Base-by-base conservation (phyloP, 2,797 vertebrate species). In the Cyprinella venusta region DNA sequence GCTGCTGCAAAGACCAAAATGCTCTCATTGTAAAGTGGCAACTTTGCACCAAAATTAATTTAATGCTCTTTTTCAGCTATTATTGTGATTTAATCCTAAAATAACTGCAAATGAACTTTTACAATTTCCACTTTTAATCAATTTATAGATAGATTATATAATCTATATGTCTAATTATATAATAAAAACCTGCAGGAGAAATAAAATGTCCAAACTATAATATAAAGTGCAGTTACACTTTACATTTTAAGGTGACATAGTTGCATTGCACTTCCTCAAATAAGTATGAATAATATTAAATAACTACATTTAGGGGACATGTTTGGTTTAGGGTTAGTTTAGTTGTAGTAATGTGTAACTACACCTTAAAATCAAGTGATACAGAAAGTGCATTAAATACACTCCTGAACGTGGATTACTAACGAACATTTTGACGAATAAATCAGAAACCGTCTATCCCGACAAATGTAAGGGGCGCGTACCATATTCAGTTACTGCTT, bases 401-500 rank as follows among this genome's bases (percentile, higher is more conserved):
- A 33, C 19, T 21, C 40, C 6, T 13, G 1, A 48, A 50, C 9
- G 48, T 15, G 8, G 19, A 77, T 13, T 6, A 33, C 24, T 77
- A 30, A 48, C 9, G 30, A 59, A 42, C 6, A 8, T 15, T 45
- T 16, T 0, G 7, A 45, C 2, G 1, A 70, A 16, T 5, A 26
- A 45, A 71, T 72, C 56, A 59, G 52, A 48, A 3, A 18, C 6
- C 1, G 4, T 45, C 15, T 48, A 30, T 40, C 38, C 36, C 9
- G 9, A 26, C 26, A 40, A n/a, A 42, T 42, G 52, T n/a, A 45
- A 42, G 42, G 15, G 45, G 7, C 38, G 24, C 64, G 64, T 5
- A 18, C 59, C 56, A 9, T 64, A 75, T 82, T 82, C 21, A 75
- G 7, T 82, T 75, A 61, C 78, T 42, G 52, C 67, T 69, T 56